These are phyloP conservation scores for Acleris cristana DNA, from an alignment of 2,888 invertebrate genomes.

Conservation along the genomic window DNA sequence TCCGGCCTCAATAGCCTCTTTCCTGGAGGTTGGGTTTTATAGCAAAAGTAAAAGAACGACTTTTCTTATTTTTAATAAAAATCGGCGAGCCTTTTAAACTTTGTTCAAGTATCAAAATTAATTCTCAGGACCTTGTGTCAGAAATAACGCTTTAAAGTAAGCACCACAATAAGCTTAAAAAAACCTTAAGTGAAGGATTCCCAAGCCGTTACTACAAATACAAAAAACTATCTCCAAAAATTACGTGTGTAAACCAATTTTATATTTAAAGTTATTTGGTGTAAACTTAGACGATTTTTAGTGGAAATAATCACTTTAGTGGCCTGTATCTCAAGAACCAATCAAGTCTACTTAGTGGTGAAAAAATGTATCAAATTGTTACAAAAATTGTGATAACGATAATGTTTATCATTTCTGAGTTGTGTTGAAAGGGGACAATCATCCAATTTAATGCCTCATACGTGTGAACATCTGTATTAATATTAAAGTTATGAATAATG, in stretches of 20 bases:
- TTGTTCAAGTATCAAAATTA: constrained; percentile 41
- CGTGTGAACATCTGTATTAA: constrained; percentile 32
- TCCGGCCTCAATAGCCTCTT: constrained; percentile 1
- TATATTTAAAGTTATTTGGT: too few species aligned
- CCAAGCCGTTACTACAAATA: neutral
- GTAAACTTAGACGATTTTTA: too few species aligned
- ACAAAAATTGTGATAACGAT: too few species aligned
- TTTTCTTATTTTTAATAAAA: constrained; percentile 50
- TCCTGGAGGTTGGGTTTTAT: constrained; percentile 51
- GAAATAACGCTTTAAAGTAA: neutral
- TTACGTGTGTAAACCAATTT: neutral
- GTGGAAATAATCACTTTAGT: too few species aligned
- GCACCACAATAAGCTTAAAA: neutral
- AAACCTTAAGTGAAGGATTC: neutral
- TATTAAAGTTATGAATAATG: constrained; percentile 42
- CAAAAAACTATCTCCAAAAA: neutral
- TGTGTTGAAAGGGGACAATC: neutral
- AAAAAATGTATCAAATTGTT: too few species aligned
- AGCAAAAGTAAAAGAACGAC: constrained; percentile 54
- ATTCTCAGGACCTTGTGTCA: constrained; percentile 10
- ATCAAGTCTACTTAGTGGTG: neutral
- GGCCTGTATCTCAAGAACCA: neutral
- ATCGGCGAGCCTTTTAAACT: constrained; percentile 39
- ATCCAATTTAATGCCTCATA: constrained; percentile 3
- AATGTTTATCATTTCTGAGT: too few species aligned